Percentiles rank a stretch among this genome's conserved stretches.
Evolutionary conservation across 1,140 invertebrate species (phyloP).

Genomic region (Formica selysi): DNA sequence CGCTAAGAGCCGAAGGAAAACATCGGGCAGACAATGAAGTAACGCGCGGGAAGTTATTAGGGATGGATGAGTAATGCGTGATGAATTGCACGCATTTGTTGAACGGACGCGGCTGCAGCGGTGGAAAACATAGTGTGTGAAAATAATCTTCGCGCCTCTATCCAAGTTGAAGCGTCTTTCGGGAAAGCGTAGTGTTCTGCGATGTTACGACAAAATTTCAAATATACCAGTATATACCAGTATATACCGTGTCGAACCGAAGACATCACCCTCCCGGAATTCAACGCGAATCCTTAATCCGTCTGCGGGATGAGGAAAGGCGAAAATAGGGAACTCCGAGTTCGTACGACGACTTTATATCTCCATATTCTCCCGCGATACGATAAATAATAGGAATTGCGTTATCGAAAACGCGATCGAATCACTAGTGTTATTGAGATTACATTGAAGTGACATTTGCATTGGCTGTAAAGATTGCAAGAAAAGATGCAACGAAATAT

Average conservation of each 20-base stretch:
- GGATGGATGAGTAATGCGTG: slow-evolving; percentile 54
- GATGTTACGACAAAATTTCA: slow-evolving; percentile 48
- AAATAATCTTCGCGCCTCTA: slow-evolving; percentile 24
- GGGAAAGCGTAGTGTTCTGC: background rate
- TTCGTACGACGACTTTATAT: slow-evolving; percentile 13
- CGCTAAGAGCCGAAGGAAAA: slow-evolving; percentile 2
- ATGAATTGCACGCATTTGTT: slow-evolving; percentile 47
- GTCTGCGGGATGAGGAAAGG: background rate
- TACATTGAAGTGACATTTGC: background rate
- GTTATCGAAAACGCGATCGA: background rate
- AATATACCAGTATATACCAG: background rate
- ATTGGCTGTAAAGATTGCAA: background rate
- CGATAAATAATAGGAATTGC: slow-evolving; percentile 23
- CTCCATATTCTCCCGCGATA: background rate
- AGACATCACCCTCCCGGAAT: slow-evolving; percentile 52
- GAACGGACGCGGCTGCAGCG: slow-evolving; percentile 2
- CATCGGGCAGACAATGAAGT: slow-evolving; percentile 1
- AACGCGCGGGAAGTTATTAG: slow-evolving; percentile 10
- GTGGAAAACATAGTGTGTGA: slow-evolving; percentile 18
- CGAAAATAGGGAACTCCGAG: background rate
- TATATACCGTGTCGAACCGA: background rate
- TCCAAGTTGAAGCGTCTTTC: slow-evolving; percentile 1
- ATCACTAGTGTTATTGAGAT: background rate
- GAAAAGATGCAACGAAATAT: background rate
- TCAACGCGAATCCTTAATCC: slow-evolving; percentile 49